phyloP scores from a whole-genome alignment of 1,140 invertebrate species.

The Scaptomyza montana region DNA sequence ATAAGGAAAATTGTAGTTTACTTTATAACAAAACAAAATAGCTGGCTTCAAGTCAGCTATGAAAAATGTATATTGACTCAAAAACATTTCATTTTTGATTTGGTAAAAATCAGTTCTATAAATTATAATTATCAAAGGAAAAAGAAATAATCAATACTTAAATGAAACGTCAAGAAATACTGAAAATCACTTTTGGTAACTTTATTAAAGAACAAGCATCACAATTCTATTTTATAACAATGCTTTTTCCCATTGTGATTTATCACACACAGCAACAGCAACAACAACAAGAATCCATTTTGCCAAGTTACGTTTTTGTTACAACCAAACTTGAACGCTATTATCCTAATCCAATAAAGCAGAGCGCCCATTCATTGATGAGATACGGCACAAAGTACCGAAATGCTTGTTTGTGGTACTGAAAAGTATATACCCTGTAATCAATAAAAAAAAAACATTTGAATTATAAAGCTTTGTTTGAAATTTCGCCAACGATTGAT shows the following conservation, averaged over 20 bases:
- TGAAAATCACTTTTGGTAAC: neutral
- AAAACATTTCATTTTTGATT: neutral
- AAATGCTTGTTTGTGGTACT: neutral
- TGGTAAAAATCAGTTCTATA: neutral
- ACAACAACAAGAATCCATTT: neutral
- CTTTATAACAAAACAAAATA: neutral
- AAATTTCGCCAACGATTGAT: too few species aligned
- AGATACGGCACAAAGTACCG: slow-evolving; percentile 38
- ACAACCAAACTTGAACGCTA: slow-evolving; percentile 5
- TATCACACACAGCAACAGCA: neutral
- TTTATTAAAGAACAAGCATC: neutral
- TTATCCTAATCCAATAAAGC: slow-evolving; percentile 13
- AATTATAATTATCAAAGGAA: neutral
- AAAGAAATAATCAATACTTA: neutral
- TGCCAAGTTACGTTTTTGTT: slow-evolving; percentile 1
- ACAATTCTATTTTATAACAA: neutral
- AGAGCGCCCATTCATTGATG: slow-evolving; percentile 48
- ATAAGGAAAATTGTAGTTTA: neutral
- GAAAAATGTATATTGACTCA: neutral
- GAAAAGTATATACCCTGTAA: neutral
- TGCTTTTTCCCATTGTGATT: neutral
- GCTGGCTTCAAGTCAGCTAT: neutral
- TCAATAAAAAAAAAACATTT: too few species aligned
- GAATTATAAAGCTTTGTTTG: neutral
- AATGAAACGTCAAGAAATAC: neutral